A percentile compares a stretch with the other conserved stretches of the same genome.
Conservation (phyloP, 2,888 invertebrate genomes). For the Limenitis camilla region DNA sequence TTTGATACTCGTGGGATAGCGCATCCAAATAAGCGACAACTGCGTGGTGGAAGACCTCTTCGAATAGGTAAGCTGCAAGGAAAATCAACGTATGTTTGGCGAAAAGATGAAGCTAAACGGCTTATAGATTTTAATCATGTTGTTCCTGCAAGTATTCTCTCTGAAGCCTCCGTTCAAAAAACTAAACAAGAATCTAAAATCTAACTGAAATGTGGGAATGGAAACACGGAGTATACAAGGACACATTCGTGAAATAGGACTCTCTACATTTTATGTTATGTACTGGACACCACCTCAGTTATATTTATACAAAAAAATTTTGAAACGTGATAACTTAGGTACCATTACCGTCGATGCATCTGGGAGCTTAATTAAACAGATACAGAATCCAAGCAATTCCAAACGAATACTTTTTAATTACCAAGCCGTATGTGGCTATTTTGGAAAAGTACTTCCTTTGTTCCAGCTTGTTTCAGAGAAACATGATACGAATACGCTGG, state of each 20-base stretch:
- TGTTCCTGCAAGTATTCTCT: conserved; percentile 8
- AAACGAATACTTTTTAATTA: neutral
- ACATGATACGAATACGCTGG: conserved; percentile 2
- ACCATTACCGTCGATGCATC: conserved; percentile 1
- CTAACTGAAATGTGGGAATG: neutral
- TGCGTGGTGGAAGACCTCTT: conserved; percentile 2
- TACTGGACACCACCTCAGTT: neutral
- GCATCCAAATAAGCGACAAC: conserved; percentile 3
- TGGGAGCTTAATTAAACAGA: conserved; percentile 6
- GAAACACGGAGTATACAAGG: neutral
- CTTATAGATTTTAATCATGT: conserved; percentile 7
- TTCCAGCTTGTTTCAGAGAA: conserved; percentile 1
- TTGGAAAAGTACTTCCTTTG: neutral
- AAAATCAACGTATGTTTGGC: conserved; percentile 6
- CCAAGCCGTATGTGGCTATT: no score
- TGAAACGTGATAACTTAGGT: neutral
- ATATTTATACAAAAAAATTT: conserved; percentile 1
- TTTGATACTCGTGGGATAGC: conserved; percentile 6
- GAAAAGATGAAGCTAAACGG: conserved; percentile 1
- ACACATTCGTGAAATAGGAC: neutral
- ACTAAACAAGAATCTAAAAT: conserved; percentile 3
- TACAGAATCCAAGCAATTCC: conserved; percentile 1
- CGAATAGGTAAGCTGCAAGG: conserved; percentile 8
- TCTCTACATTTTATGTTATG: neutral
- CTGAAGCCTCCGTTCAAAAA: conserved; percentile 10